phyloP scores from a whole-genome alignment of 2,888 invertebrate species.

The Cephus runcator region DNA sequence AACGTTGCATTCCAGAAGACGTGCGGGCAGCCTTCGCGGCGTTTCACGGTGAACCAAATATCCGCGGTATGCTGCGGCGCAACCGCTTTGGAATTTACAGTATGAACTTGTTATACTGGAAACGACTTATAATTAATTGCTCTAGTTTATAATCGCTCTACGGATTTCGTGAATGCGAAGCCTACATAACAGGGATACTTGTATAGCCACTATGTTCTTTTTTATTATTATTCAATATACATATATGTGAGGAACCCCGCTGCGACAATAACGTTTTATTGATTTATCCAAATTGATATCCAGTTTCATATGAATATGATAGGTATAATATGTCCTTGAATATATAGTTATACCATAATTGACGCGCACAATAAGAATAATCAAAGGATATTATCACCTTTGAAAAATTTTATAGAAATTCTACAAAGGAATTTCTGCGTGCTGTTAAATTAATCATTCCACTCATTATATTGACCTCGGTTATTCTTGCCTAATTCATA shows the following conservation, averaged over 20 bases:
- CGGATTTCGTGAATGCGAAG: conserved; percentile 17
- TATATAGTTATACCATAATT: neutral
- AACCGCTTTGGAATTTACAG: conserved; percentile 41
- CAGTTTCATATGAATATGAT: neutral
- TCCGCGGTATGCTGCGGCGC: conserved; percentile 45
- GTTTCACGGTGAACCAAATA: conserved; percentile 50
- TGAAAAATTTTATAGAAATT: neutral
- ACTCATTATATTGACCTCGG: neutral
- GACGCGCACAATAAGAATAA: neutral
- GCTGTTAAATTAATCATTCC: neutral
- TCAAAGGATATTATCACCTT: neutral
- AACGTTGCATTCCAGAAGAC: conserved; percentile 49
- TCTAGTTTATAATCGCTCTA: conserved; percentile 56
- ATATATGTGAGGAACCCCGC: neutral
- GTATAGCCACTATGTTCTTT: neutral
- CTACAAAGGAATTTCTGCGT: neutral
- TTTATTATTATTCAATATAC: neutral
- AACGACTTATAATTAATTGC: conserved; percentile 55
- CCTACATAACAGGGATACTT: conserved; percentile 35
- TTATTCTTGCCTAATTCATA: neutral
- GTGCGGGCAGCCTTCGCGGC: conserved; percentile 44
- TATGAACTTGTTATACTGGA: conserved; percentile 46
- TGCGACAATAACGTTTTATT: neutral
- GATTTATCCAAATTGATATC: neutral
- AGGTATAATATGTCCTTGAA: neutral